Percentiles rank a stretch among this genome's conserved stretches.
phyloP scores from a whole-genome alignment of 2,888 invertebrate genomes.

The Acanthosepion lycidas region DNA sequence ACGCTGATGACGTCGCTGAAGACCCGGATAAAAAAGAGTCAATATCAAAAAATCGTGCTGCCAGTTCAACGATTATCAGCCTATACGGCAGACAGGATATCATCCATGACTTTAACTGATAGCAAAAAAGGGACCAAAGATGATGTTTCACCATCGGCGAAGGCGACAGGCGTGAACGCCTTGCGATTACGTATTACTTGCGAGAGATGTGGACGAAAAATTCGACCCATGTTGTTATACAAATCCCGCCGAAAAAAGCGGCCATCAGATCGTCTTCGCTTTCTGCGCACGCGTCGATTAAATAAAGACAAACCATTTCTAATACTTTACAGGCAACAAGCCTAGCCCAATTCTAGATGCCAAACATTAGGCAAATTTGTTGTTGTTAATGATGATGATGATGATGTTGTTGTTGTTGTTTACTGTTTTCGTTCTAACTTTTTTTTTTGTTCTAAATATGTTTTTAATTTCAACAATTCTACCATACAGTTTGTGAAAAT shows the following conservation, averaged over 20 bases:
- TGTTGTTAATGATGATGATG: neutral
- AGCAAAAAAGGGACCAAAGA: neutral
- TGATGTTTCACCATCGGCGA: neutral
- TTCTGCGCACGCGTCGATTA: neutral
- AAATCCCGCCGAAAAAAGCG: neutral
- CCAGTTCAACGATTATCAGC: neutral
- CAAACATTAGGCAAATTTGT: neutral
- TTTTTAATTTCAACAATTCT: neutral
- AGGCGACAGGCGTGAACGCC: neutral
- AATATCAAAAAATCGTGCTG: neutral
- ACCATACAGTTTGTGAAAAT: neutral
- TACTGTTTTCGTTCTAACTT: neutral
- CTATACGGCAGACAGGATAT: neutral
- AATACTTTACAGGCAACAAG: neutral
- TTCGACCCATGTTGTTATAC: neutral
- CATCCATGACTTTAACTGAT: neutral
- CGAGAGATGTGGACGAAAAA: conserved; percentile 6
- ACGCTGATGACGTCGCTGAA: neutral
- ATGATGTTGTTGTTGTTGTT: neutral
- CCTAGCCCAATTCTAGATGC: neutral
- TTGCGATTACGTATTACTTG: neutral
- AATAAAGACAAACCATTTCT: conserved; percentile 9
- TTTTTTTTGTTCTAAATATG: neutral
- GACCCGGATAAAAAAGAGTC: neutral
- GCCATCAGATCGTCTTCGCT: neutral